Evolutionary conservation across 2,888 invertebrate genomes (phyloP).

Genomic region (Ceraclea dissimilis): DNA sequence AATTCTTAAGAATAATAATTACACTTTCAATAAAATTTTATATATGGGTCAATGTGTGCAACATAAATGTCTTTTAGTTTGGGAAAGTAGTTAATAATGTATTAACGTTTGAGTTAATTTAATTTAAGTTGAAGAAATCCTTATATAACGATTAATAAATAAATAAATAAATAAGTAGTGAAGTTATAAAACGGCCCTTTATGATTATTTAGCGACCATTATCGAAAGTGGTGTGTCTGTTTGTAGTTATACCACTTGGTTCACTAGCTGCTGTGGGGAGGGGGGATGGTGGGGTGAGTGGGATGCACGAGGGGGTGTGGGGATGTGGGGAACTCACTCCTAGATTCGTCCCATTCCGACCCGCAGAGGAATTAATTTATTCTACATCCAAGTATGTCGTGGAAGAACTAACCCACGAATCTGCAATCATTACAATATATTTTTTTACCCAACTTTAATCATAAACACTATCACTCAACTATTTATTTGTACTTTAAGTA

Average conservation of each 20-base stretch:
- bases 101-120: neutral
- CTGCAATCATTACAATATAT: neutral
- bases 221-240: constrained; percentile 2
- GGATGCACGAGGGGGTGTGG: neutral
- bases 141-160: too few species aligned
- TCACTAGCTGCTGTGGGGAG: neutral
- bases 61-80: too few species aligned
- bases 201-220: constrained; percentile 2
- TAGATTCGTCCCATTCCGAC: neutral
- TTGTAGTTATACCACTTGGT: neutral
- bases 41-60: too few species aligned
- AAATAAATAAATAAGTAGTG: neutral
- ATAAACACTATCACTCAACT: too few species aligned
- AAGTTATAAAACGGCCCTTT: neutral
- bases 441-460: too few species aligned
- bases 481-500: too few species aligned
- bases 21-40: too few species aligned
- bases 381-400: neutral
- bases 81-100: too few species aligned
- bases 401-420: neutral
- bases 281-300: neutral
- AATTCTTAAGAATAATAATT: too few species aligned
- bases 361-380: constrained; percentile 1
- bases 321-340: neutral
- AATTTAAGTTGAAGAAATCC: neutral